Conservation (phyloP, 2,888 invertebrate genomes). For the Coelopa pilipes region DNA sequence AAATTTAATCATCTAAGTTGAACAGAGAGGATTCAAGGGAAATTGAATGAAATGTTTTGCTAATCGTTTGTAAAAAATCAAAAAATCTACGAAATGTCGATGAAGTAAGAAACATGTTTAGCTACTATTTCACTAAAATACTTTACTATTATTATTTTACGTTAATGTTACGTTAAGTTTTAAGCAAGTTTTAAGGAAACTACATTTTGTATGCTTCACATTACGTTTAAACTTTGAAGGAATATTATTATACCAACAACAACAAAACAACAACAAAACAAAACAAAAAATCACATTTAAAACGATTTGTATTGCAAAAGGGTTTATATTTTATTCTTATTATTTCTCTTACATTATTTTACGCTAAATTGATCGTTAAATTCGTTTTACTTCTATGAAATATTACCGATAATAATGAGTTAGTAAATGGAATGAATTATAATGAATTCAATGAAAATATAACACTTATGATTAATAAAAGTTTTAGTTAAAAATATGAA, state of each 20-base stretch:
- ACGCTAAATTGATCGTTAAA: constrained; percentile 44
- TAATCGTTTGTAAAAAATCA: constrained; percentile 17
- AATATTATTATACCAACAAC: constrained; percentile 33
- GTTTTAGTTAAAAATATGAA: constrained; percentile 59
- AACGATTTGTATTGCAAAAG: constrained; percentile 54
- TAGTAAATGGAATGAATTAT: constrained; percentile 47
- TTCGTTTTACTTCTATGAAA: constrained; percentile 45
- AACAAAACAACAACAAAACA: constrained; percentile 44
- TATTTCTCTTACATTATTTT: constrained; percentile 43
- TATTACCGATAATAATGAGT: constrained; percentile 41
- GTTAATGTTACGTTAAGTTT: no score
- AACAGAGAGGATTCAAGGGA: no score
- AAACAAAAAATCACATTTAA: constrained; percentile 41
- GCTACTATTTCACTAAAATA: no score
- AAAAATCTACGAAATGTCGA: not conserved
- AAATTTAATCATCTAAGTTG: constrained; percentile 9
- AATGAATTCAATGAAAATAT: constrained; percentile 47
- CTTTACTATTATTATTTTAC: no score
- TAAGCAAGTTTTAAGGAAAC: constrained; percentile 41
- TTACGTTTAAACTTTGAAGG: not conserved
- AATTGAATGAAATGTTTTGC: no score
- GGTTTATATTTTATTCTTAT: constrained; percentile 51
- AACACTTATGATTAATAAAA: constrained; percentile 59
- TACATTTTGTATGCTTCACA: constrained; percentile 41
- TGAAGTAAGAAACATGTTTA: not conserved